phyloP scores from a whole-genome alignment of 2,113 vertebrate genomes.

The Pelusios castaneus region DNA sequence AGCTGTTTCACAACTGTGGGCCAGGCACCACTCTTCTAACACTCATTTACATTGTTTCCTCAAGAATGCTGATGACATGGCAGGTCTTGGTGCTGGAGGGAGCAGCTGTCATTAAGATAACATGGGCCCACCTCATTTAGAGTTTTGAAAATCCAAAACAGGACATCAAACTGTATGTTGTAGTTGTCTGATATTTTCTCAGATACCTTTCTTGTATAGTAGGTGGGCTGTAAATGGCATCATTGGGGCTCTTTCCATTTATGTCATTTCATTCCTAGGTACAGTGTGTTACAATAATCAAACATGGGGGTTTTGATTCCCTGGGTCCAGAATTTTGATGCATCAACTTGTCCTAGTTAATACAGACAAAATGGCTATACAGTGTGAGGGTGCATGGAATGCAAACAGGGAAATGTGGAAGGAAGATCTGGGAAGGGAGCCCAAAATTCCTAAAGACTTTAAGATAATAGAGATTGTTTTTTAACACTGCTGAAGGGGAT shows the following conservation, averaged over 20 bases:
- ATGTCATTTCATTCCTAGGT: background rate
- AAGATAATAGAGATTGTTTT: background rate
- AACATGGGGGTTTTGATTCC: background rate
- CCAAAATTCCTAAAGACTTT: background rate
- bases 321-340: background rate
- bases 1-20: background rate
- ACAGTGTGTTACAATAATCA: background rate
- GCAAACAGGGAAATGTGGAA: background rate
- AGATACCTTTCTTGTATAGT: background rate
- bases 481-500: background rate
- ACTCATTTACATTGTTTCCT: background rate
- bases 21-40: background rate
- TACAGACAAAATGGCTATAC: background rate
- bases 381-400: background rate
- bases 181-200: background rate
- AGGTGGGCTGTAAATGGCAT: background rate
- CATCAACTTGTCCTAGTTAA: background rate
- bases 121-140: background rate
- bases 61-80: background rate
- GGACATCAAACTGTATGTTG: rapidly evolving
- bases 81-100: background rate
- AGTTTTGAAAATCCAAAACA: background rate
- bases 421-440: background rate
- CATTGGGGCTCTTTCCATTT: background rate
- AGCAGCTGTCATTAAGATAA: background rate